phyloP scores from a whole-genome alignment of 30 jellyfish, hydroid and myxozoan genomes.

The Phacellophora camtschatica region DNA sequence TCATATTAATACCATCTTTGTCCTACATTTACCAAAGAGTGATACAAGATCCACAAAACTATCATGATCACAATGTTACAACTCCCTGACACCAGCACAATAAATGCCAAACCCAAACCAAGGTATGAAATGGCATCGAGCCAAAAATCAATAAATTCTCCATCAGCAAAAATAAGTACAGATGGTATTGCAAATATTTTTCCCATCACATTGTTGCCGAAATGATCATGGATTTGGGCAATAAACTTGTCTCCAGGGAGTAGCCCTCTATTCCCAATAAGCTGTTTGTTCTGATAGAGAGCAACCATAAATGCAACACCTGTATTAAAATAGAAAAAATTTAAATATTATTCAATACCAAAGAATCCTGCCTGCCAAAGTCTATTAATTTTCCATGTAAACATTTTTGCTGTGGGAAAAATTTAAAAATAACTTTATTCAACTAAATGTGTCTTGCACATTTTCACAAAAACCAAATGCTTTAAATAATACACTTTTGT shows the following conservation, averaged over 20 bases:
- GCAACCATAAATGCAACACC: slow-evolving; percentile 68
- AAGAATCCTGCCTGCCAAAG: no score
- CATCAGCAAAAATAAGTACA: slow-evolving; percentile 22
- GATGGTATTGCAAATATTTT: slow-evolving; percentile 45
- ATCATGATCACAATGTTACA: slow-evolving; percentile 37
- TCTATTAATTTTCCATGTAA: no score
- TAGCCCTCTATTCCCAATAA: slow-evolving; percentile 59
- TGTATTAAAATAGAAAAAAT: no score
- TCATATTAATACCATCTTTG: slow-evolving; percentile 45
- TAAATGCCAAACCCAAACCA: slow-evolving; percentile 36
- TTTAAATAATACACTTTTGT: no score
- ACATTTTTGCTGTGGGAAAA: no score
- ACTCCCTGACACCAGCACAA: slow-evolving; percentile 39
- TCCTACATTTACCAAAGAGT: slow-evolving; percentile 64
- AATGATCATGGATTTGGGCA: slow-evolving; percentile 16
- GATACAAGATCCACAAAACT: slow-evolving; percentile 60
- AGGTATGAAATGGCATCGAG: slow-evolving; percentile 56
- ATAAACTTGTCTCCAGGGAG: slow-evolving; percentile 43
- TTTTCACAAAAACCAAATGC: no score
- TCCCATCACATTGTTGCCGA: neutral
- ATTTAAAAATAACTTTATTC: no score
- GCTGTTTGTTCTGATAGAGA: slow-evolving; percentile 47
- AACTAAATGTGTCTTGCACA: no score
- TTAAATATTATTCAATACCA: no score
- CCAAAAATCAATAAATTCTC: slow-evolving; percentile 17